Base-by-base conservation (phyloP, 2,888 invertebrate species). In the Lathronympha strigana region DNA sequence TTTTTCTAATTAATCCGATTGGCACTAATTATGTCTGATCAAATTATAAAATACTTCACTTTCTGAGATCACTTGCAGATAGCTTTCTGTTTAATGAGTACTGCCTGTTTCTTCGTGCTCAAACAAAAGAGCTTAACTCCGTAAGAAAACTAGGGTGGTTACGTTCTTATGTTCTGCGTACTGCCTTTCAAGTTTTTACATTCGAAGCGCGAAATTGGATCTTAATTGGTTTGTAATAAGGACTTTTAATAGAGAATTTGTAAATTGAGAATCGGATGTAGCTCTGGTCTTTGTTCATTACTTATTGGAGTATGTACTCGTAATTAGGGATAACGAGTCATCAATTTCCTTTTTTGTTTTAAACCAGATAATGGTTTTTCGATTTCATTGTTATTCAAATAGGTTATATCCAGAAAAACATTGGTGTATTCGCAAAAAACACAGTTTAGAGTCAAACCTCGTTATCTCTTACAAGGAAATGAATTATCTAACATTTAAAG, bases 1-100 rank as follows among this genome's bases (percentile, higher is more conserved):
- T 50, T 62, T 47, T 70, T 72, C 74, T 82, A 81, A 84, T 86
- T 83, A 78, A 76, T 71, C 76, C 83, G 85, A 85, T 83, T 83
- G 78, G 67, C 68, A 70, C 76, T 82, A 80, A 84, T 84, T 82
- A 79, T 69, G 73, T 76, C 71, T 71, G 74, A 77, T 78, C 70
- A 71, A 72, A 78, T 76, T 75, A 69, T 77, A 72, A 73, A 74
- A 72, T 75, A 72, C 76, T 74, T 54, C 53, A 47, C 45, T 63
- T 63, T 55, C 62, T 45, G 17, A 45, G 64, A 60, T 64, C 53
- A 53, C 51, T 64, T 53, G 19, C 64, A 51, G 53, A 47, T 53
- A 53, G 64, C 58, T 64, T 54, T 66, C 61, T 66, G 13, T 53
- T 61, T 54, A 66, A 60, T 61, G 61, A 61, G 49, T 28, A 28